phyloP scores from a whole-genome alignment of 1,140 invertebrate genomes.

The Nephotettix cincticeps region DNA sequence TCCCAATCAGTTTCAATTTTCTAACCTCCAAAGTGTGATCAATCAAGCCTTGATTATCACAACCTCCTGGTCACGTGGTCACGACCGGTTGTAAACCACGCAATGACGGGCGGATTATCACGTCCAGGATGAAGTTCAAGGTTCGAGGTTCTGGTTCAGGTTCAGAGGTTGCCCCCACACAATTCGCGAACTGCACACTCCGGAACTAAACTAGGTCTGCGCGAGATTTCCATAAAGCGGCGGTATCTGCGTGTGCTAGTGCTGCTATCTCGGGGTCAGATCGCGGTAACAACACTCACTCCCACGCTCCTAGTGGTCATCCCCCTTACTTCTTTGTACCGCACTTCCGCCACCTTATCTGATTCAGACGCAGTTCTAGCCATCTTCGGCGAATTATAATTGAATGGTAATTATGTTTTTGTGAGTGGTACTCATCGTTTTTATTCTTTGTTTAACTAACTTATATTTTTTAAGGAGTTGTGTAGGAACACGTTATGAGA shows the following conservation, averaged over 20 bases:
- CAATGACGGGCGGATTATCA: too few species aligned
- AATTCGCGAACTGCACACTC: not conserved
- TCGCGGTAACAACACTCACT: not conserved
- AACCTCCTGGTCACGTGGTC: too few species aligned
- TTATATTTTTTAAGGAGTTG: too few species aligned
- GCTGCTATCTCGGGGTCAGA: slow-evolving; percentile 9
- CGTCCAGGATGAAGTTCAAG: too few species aligned
- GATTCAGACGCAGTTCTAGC: slow-evolving; percentile 5
- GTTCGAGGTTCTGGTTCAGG: too few species aligned
- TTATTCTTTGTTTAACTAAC: too few species aligned
- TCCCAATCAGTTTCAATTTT: too few species aligned
- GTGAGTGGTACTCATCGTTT: too few species aligned
- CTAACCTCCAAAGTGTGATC: too few species aligned
- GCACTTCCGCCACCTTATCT: slow-evolving; percentile 10
- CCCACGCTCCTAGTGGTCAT: slow-evolving; percentile 17
- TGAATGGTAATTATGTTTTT: not conserved
- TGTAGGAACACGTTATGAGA: too few species aligned
- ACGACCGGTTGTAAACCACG: too few species aligned
- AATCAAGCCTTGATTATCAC: too few species aligned
- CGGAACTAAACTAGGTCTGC: slow-evolving; percentile 14
- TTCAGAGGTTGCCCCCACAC: not conserved
- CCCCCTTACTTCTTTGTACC: slow-evolving; percentile 9
- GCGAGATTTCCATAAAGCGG: not conserved
- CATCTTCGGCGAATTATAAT: slow-evolving; percentile 2
- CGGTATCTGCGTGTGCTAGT: not conserved